A percentile compares a stretch with the other conserved stretches of the same genome.
Evolutionary conservation across 2,888 invertebrate genomes (phyloP).

Genomic region (Xestia c-nigrum): DNA sequence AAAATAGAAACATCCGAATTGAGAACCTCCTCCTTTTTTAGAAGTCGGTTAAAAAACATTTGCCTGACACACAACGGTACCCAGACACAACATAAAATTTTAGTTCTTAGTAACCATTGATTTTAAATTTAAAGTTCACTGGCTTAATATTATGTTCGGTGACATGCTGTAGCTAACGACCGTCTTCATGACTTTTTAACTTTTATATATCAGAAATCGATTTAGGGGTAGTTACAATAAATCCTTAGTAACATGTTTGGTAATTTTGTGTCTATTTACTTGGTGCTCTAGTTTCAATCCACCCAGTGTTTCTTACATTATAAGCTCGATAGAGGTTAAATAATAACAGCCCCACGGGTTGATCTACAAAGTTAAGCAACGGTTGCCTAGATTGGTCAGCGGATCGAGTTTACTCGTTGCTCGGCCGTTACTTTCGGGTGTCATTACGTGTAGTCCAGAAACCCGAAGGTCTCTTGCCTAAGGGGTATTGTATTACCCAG

Average conservation of each 20-base stretch:
- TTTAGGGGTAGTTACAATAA: background rate
- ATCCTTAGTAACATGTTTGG: no score
- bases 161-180: conserved; percentile 7
- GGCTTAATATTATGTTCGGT: background rate
- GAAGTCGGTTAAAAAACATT: no score
- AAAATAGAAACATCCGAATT: no score
- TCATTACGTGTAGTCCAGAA: background rate
- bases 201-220: background rate
- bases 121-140: conserved; percentile 25
- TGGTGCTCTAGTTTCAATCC: background rate
- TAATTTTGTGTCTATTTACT: background rate
- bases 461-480: background rate
- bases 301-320: no score
- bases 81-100: conserved; percentile 3
- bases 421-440: background rate
- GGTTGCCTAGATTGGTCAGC: background rate
- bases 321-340: no score
- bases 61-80: conserved; percentile 16
- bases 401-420: background rate
- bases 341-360: no score
- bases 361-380: no score
- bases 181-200: background rate
- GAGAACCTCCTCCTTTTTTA: no score
- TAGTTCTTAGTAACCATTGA: conserved; percentile 15
- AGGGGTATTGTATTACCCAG: background rate